Conservation (phyloP, 1,140 invertebrate genomes). For the Harpegnathos saltator region DNA sequence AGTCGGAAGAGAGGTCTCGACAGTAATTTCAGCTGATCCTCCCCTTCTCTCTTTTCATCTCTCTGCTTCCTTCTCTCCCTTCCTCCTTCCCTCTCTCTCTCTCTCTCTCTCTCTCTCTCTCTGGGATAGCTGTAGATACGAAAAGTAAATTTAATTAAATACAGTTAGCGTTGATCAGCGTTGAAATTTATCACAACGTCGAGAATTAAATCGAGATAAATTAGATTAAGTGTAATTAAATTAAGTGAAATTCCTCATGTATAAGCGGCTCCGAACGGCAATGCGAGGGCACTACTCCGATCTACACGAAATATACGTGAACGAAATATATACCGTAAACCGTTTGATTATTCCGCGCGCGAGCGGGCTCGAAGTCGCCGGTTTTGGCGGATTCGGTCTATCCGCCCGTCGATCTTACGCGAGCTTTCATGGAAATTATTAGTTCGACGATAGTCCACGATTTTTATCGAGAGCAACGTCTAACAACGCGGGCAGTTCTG, state of each 20-base stretch:
- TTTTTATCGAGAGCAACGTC: constrained; percentile 1
- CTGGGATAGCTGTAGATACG: neutral
- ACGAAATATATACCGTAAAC: too few species aligned
- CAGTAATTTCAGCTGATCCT: neutral
- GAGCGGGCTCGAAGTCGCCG: too few species aligned
- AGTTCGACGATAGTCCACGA: constrained; percentile 5
- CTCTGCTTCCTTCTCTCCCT: too few species aligned
- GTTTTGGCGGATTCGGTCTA: neutral
- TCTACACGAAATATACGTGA: constrained; percentile 1
- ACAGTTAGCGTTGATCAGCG: constrained; percentile 53
- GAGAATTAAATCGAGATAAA: constrained; percentile 56
- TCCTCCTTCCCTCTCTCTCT: neutral
- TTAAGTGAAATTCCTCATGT: constrained; percentile 51
- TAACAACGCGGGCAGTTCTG: constrained; percentile 8
- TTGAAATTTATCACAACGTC: constrained; percentile 46
- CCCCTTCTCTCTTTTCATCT: too few species aligned
- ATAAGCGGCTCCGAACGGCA: constrained; percentile 4
- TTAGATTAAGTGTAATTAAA: constrained; percentile 52
- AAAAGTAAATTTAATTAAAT: constrained; percentile 57
- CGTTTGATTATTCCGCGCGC: too few species aligned
- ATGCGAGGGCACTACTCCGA: constrained; percentile 27
- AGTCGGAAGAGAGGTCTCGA: neutral
- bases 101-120: neutral
- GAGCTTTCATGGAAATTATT: constrained; percentile 15
- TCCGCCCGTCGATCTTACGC: constrained; percentile 3